These are phyloP conservation scores for Archilochus colubris DNA, from an alignment of 2,113 vertebrate species.

Conservation along the genomic window DNA sequence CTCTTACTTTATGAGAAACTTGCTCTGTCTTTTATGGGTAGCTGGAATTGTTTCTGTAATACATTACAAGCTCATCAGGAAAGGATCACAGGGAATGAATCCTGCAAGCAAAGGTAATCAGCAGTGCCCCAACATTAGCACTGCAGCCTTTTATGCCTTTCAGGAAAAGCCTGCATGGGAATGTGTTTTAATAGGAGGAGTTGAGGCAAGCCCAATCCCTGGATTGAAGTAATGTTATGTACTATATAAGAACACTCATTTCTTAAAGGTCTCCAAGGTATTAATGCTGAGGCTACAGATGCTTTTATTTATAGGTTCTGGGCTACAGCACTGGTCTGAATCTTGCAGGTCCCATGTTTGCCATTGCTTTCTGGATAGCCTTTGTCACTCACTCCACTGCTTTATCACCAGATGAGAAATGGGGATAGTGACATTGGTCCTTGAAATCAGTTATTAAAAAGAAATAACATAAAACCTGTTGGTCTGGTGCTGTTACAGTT, in stretches of 20 bases:
- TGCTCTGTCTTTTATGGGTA: not conserved
- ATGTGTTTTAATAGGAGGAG: not conserved
- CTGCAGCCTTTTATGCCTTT: not conserved
- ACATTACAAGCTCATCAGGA: not conserved
- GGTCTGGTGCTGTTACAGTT: not conserved
- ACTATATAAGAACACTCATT: not conserved
- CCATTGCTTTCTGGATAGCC: not conserved
- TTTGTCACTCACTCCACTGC: not conserved
- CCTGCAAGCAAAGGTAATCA: not conserved
- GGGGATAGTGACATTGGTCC: not conserved
- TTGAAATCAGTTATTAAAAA: not conserved
- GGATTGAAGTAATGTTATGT: not conserved
- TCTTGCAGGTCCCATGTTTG: not conserved
- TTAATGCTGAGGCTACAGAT: not conserved
- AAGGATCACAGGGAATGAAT: not conserved
- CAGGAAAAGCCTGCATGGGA: not conserved
- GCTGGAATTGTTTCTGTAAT: slow-evolving; percentile 29
- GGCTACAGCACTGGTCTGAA: not conserved
- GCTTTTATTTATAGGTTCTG: not conserved
- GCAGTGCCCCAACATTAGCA: not conserved
- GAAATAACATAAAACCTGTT: not conserved
- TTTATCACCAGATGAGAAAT: not conserved
- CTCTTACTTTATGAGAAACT: not conserved
- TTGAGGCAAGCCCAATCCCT: not conserved
- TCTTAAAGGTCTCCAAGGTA: not conserved